Evolutionary conservation across 2,888 invertebrate genomes (phyloP), one percentile per base, ranked within the genome.

Genomic region (Amorpha juglandis): DNA sequence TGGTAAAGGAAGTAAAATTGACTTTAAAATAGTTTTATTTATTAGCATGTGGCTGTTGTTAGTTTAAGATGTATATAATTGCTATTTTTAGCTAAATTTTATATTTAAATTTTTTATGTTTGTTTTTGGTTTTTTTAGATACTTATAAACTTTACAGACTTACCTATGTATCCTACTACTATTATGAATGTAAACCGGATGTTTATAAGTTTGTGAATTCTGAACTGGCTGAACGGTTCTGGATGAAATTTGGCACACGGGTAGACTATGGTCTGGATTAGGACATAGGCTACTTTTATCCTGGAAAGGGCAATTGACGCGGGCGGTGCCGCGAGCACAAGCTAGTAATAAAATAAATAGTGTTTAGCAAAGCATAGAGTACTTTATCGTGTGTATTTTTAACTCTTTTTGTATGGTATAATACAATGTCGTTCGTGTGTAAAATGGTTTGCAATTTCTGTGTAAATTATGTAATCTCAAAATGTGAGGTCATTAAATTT

Each of bases 401-500:
- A 27, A 3, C 27, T 27, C 27, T 27, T 27, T 27, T 27, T 4
- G 27, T 27, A 27, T 27, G 27, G 27, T 4, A 27, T 4, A 4
- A 16, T 48, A 16, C 6, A 6, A n/a, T 16, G n/a, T 6, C 48
- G n/a, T 48, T 48, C n/a, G 48, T 16, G 48, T 27, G 52, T 52
- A 27, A 52, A 27, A 33, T 52, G 33, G 33, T 12, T 1, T 52
- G 21, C 33, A 27, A 27, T 52, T 27, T 52, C 27, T 27, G 14
- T 33, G 33, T 52, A 27, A 58, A 27, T 1, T 38, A 63, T 14
- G 47, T 27, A 63, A 48, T 48, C 45, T 63, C 47, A 63, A 63
- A 63, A 48, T 63, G 47, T 48, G 35, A 55, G 3, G 35, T 55
- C 27, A 35, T 12, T 48, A 63, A 21, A 33, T 63, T 63, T 63